Base-by-base conservation (phyloP, 2,888 invertebrate genomes). In the Ferrisia virgata region DNA sequence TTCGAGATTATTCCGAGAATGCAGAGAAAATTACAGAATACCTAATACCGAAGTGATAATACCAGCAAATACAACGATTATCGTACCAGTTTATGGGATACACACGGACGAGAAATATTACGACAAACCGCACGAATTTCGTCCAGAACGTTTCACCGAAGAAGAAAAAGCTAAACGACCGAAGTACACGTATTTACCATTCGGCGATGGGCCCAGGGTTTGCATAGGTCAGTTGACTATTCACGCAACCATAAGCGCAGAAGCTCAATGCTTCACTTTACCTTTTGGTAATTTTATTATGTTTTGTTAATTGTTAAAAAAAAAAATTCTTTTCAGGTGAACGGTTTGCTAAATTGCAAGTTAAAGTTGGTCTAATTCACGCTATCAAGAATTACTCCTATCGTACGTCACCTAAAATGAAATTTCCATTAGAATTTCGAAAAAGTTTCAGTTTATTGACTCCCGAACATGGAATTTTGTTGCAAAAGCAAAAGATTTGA, bases 91-190 rank as follows among this genome's bases (percentile, higher is more conserved):
- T 11, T 89, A 90, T 86, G 90, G 91, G 33, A 90, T 92, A 86
- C 92, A 92, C 86, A 91, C 90, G 87, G 92, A 92, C 87, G 90
- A 91, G 0, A 89, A 90, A 1, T 89, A 91, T 86, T 92, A 91
- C 86, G 91, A 91, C 0, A 89, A 93, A 8, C 93, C 93, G 0
- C 89, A 91, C 0, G 89, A 89, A 40, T 93, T 93, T 85, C 90
- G 91, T 80, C 93, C 93, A 0, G 91, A 92, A 31, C 89, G 92
- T 85, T 93, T 92, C 87, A 87, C 89, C 0, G 88, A 89, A 9
- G 90, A 91, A 85, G 90, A 90, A 36, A 91, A 91, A 85, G 89
- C 90, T 0, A 89, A 89, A 64, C 88, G 91, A 76, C 91, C 91
- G 76, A 89, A 89, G 0, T 91, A 89, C 86, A 89, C 90, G 84